Conservation (phyloP, 2,797 vertebrate genomes). For the Pseudomugil tenellus region DNA sequence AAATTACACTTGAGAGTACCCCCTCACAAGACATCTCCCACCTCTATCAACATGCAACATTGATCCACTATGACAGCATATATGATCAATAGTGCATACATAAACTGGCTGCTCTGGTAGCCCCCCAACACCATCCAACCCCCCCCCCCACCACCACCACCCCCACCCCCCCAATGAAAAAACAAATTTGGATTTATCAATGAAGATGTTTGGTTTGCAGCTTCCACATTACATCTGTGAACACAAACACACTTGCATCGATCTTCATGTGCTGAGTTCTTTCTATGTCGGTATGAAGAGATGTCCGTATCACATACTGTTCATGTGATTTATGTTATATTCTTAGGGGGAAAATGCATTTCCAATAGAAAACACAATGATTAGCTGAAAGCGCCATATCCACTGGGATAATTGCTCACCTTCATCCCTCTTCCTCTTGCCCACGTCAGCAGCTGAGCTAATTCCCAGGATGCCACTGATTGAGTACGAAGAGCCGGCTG, state of each 20-base stretch:
- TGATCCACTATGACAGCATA: conserved; percentile 61
- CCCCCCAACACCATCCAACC: no score
- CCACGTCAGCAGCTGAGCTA: conserved; percentile 90
- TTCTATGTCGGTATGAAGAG: conserved; percentile 55
- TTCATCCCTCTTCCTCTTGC: conserved; percentile 97
- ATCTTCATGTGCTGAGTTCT: conserved; percentile 46
- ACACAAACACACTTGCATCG: conserved; percentile 35
- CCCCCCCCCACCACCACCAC: no score
- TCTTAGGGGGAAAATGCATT: background rate
- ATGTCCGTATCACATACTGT: background rate
- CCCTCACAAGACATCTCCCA: conserved; percentile 18
- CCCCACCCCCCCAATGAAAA: conserved; percentile 51
- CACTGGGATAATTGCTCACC: conserved; percentile 78
- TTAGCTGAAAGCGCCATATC: background rate
- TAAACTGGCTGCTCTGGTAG: conserved; percentile 57
- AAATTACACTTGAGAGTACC: conserved; percentile 20
- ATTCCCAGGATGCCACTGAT: conserved; percentile 99
- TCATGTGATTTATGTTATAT: conserved; percentile 18
- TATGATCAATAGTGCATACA: conserved; percentile 72
- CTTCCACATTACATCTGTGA: conserved; percentile 16
- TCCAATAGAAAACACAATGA: background rate
- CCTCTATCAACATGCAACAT: conserved; percentile 59
- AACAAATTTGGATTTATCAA: conserved; percentile 71
- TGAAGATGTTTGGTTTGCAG: conserved; percentile 82
- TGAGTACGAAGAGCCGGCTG: conserved; percentile 96